Evolutionary conservation across 2,113 vertebrate genomes (phyloP).

Genomic region (Sinocyclocheilus rhinocerous): DNA sequence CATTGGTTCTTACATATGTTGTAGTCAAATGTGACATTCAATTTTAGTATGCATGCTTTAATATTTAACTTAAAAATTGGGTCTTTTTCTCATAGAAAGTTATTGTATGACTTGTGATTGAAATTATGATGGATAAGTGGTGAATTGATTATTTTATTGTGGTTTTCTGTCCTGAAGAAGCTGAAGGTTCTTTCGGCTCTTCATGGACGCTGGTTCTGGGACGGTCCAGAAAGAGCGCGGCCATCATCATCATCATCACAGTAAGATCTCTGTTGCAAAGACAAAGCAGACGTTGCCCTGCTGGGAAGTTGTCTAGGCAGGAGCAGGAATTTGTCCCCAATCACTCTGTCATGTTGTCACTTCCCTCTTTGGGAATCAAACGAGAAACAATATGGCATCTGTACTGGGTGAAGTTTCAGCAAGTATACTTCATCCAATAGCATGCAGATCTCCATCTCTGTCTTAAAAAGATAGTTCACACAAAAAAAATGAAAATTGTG

Average conservation of each 20-base stretch:
- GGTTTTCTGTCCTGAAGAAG: neutral
- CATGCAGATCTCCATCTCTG: constrained; percentile 21
- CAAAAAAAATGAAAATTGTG: neutral
- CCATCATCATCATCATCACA: constrained; percentile 39
- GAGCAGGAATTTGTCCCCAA: constrained; percentile 56
- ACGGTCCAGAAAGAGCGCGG: constrained; percentile 23
- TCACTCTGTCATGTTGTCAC: constrained; percentile 58
- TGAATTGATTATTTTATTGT: neutral
- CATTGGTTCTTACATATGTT: neutral
- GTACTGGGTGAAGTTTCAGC: constrained; percentile 25
- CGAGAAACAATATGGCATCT: constrained; percentile 46
- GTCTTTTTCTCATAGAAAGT: neutral
- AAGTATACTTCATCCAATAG: constrained; percentile 15
- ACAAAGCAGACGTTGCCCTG: constrained; percentile 55
- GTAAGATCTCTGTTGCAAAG: constrained; percentile 47
- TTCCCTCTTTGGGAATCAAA: constrained; percentile 37
- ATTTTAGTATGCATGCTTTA: neutral
- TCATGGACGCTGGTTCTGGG: constrained; percentile 2
- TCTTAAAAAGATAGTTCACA: neutral
- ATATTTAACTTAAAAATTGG: neutral
- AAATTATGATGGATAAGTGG: no score
- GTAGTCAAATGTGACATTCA: neutral
- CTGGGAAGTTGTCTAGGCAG: constrained; percentile 62
- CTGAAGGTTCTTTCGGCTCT: neutral
- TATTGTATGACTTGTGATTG: neutral